Evolutionary conservation across 2,113 vertebrate species (phyloP), one percentile per base, ranked within the genome.

Genomic region (Notechis scutatus): DNA sequence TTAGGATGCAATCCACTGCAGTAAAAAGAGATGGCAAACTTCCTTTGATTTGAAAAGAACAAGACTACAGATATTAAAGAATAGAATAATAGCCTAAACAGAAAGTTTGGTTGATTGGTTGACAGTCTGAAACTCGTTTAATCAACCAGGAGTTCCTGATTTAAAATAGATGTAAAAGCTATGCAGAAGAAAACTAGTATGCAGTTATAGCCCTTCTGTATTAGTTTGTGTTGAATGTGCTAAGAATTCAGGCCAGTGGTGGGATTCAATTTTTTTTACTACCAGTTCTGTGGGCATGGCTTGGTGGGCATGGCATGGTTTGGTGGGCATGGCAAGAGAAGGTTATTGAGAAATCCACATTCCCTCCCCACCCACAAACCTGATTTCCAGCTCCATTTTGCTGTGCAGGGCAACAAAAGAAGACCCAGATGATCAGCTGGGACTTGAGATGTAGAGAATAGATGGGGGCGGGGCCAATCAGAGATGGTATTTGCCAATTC

Each of bases 141-240:
- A 91, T 1, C 64, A 1, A 39, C 54, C n/a, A 7, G 90, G 21
- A 29, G 0, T 10, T 52, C 57, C 29, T 90, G 34, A 69, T 87
- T 50, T 91, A 94, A 94, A 95, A 89, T 61, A 21, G 74, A 81
- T 1, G 2, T 42, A 39, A 42, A 20, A 81, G 15, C n/a, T 74
- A 34, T 20, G 15, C 69, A 39, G 74, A 21, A 42, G 34, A 42
- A 39, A 42, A 81, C 18, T 81, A 39, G 6, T 39, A 39, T 39
- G 69, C 18, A 39, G 34, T 81, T 81, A 81, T 39, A 39, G n/a
- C 69, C n/a, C 34, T 39, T 81, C 69, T 39, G 34, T 20, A 5
- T 81, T 39, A 39, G 34, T 39, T 81, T 39, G 6, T 81, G 69
- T 39, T 81, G 34, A 81, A 81, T 39, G 69, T 81, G n/a, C 34